Conservation (phyloP, 2,797 vertebrate genomes). For the Silurus lanzhouensis region DNA sequence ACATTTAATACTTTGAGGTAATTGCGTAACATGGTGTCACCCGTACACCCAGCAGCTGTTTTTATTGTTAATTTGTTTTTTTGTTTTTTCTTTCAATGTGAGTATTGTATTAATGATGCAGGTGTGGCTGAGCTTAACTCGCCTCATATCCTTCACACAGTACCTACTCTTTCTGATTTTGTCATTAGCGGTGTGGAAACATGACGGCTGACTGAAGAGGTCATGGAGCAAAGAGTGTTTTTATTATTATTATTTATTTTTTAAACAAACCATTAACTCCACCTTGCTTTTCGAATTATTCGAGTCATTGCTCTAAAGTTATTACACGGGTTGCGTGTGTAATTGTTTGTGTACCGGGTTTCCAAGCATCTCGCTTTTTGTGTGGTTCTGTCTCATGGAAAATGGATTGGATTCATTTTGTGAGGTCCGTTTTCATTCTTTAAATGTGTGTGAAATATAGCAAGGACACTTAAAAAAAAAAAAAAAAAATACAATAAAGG, state of each 20-base stretch:
- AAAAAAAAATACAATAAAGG: no score
- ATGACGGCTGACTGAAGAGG: neutral
- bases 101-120: constrained; percentile 21
- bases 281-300: neutral
- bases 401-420: neutral
- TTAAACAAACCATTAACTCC: neutral
- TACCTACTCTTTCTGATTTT: neutral
- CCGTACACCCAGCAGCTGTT: neutral
- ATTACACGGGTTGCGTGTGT: neutral
- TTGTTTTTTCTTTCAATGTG: neutral
- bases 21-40: neutral
- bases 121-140: constrained; percentile 8
- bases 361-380: neutral
- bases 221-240: neutral
- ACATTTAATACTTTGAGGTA: neutral
- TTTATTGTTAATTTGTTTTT: neutral
- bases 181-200: neutral
- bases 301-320: neutral
- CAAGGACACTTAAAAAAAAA: neutral
- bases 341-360: neutral
- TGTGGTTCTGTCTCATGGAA: neutral
- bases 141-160: constrained; percentile 10
- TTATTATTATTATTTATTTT: no score
- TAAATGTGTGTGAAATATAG: neutral
- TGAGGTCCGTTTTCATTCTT: neutral